A percentile compares a stretch with the other conserved stretches of the same genome.
These are phyloP conservation scores for Calidris pugnax DNA, from an alignment of 2,113 vertebrate genomes.

Conservation along the genomic window DNA sequence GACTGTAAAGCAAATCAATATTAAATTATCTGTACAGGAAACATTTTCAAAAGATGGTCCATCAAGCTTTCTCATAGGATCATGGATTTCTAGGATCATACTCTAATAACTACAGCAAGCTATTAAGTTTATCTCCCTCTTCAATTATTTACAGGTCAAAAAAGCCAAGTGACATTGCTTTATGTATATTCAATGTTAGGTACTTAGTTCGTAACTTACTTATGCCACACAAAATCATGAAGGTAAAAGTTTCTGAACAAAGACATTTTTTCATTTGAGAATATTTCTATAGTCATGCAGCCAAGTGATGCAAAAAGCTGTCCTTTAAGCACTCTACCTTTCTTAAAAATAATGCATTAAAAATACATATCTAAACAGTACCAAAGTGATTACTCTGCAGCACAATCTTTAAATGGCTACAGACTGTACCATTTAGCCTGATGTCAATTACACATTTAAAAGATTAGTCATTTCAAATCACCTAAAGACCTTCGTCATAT, in stretches of 20 bases:
- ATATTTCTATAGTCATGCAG: slow-evolving; percentile 42
- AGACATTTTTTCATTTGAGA: slow-evolving; percentile 39
- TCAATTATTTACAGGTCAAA: slow-evolving; percentile 80
- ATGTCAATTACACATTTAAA: neutral
- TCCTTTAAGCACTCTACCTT: slow-evolving; percentile 38
- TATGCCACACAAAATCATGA: slow-evolving; percentile 57
- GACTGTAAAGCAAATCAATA: slow-evolving; percentile 81
- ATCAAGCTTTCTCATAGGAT: slow-evolving; percentile 73
- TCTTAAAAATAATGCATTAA: slow-evolving; percentile 48
- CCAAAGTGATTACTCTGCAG: neutral
- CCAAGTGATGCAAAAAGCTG: slow-evolving; percentile 22
- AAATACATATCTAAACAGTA: neutral
- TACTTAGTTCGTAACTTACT: slow-evolving; percentile 65
- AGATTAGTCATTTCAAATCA: slow-evolving; percentile 9
- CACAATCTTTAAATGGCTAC: slow-evolving; percentile 10
- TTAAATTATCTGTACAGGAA: slow-evolving; percentile 82
- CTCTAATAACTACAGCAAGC: slow-evolving; percentile 74
- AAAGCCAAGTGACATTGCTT: slow-evolving; percentile 65
- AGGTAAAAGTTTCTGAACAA: slow-evolving; percentile 64
- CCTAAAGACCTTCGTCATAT: neutral
- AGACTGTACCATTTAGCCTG: neutral
- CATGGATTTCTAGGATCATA: slow-evolving; percentile 59
- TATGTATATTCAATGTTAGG: slow-evolving; percentile 62
- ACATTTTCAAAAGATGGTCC: slow-evolving; percentile 75
- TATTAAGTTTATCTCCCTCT: slow-evolving; percentile 73